Evolutionary conservation across 2,888 invertebrate genomes (phyloP), one percentile per base, ranked within the genome.

Genomic region (Camponotus fellah): DNA sequence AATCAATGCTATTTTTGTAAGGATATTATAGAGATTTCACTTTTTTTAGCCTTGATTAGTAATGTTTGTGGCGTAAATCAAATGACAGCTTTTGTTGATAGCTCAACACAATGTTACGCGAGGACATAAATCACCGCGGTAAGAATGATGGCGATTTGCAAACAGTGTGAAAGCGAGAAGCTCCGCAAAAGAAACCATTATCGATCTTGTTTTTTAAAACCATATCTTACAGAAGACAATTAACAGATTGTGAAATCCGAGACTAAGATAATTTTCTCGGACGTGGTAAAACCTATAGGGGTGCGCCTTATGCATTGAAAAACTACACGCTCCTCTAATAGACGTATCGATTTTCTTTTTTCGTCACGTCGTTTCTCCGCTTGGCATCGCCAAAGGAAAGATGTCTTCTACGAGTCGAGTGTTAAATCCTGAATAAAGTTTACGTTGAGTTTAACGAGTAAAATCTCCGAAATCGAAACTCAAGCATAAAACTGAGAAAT

Each of bases 291-390:
- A 10, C 40, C 53, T 49, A 10, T 34, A 62, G 71, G 21, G 40
- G 46, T 46, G 37, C 26, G 26, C 21, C 64, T 56, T 40, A 76
- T 17, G 40, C 81, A 65, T 64, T 64, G 65, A 77, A 64, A 76
- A 80, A 34, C 64, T 49, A 60, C 26, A 53, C 80, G 62, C 49
- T 77, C 56, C 53, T 58, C 71, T 69, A 49, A 80, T 62, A 80
- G 60, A 60, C 71, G 21, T 79, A 79, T 79, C 79, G 79, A 80
- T 80, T 71, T 80, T 80, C 79, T 80, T 80, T 80, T 79, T 60
- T 32, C 46, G 79, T 71, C 71, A 46, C 71, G 71, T 71, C 46
- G 4, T 71, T 62, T 58, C 32, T 40, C 14, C n/a, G 37, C 37
- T 34, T 46, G 46, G 10, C 37, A 53, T 53, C 60, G 6, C 14